Conservation (phyloP, 2,888 invertebrate species). For the Ashinkailepas kermadecensis region DNA sequence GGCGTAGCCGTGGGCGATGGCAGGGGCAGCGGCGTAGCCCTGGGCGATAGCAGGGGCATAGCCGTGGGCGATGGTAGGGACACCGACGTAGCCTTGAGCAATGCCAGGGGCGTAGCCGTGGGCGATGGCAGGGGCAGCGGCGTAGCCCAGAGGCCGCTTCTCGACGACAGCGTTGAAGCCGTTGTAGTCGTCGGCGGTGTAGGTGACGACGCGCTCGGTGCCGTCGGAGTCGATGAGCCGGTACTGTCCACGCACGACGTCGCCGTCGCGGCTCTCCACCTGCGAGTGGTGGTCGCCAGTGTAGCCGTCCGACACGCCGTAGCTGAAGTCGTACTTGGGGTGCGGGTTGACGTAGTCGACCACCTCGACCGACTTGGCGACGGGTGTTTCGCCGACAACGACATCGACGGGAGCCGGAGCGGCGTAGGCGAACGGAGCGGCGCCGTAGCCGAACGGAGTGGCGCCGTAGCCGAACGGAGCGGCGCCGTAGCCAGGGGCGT, state of each 20-base stretch:
- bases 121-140: too few species aligned
- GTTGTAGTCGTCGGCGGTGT: constrained; percentile 29
- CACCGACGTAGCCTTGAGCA: too few species aligned
- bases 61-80: too few species aligned
- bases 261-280: constrained; percentile 25
- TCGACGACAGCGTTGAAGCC: constrained; percentile 35
- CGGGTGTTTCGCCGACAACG: not conserved
- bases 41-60: too few species aligned
- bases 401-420: constrained; percentile 23
- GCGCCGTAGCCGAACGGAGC: too few species aligned
- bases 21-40: too few species aligned
- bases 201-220: constrained; percentile 29
- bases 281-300: constrained; percentile 26
- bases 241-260: constrained; percentile 24
- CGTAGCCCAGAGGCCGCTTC: constrained; percentile 32
- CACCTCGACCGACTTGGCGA: not conserved
- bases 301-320: constrained; percentile 25
- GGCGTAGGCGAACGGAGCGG: constrained; percentile 32
- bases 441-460: constrained; percentile 30
- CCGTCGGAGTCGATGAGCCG: constrained; percentile 25
- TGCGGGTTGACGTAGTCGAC: constrained; percentile 15
- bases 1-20: too few species aligned
- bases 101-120: too few species aligned
- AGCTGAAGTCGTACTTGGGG: constrained; percentile 24
- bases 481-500: not conserved